Evolutionary conservation across 2,797 vertebrate genomes (phyloP).

Genomic region (Enteromius trimaculatus): DNA sequence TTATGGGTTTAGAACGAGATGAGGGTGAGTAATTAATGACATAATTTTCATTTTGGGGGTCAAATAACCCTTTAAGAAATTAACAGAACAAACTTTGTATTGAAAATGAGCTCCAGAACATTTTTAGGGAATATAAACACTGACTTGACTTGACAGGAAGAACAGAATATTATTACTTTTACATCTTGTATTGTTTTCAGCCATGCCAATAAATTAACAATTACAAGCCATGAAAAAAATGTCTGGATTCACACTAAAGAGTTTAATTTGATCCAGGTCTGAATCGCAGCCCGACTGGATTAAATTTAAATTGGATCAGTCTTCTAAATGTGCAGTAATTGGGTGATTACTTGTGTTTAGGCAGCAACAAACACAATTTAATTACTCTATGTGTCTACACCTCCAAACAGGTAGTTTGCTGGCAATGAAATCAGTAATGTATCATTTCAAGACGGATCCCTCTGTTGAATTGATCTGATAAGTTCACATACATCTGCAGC

Average conservation of each 20-base stretch:
- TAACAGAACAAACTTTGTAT: background rate
- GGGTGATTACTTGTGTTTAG: conserved; percentile 60
- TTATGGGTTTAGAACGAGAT: too few relatives aligned
- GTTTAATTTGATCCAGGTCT: conserved; percentile 62
- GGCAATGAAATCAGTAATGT: conserved; percentile 57
- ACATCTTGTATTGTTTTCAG: background rate
- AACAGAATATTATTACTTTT: background rate
- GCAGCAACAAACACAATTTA: conserved; percentile 63
- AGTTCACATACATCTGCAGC: conserved; percentile 67
- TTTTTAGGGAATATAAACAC: background rate
- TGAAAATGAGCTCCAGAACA: too few relatives aligned
- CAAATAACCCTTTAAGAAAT: too few relatives aligned
- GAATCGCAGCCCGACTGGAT: conserved; percentile 54
- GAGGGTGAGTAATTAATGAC: too few relatives aligned
- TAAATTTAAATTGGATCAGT: conserved; percentile 61
- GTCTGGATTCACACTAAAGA: conserved; percentile 28
- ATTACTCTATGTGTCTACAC: conserved; percentile 57
- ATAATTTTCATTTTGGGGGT: too few relatives aligned
- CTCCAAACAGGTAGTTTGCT: conserved; percentile 38
- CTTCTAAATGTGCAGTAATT: conserved; percentile 59
- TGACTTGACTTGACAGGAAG: conserved; percentile 4
- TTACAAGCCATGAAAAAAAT: background rate
- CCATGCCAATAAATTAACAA: background rate
- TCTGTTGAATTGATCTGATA: conserved; percentile 68
- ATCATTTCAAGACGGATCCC: conserved; percentile 60